Evolutionary conservation across 2,888 invertebrate genomes (phyloP).

Genomic region (Colletes collaris): DNA sequence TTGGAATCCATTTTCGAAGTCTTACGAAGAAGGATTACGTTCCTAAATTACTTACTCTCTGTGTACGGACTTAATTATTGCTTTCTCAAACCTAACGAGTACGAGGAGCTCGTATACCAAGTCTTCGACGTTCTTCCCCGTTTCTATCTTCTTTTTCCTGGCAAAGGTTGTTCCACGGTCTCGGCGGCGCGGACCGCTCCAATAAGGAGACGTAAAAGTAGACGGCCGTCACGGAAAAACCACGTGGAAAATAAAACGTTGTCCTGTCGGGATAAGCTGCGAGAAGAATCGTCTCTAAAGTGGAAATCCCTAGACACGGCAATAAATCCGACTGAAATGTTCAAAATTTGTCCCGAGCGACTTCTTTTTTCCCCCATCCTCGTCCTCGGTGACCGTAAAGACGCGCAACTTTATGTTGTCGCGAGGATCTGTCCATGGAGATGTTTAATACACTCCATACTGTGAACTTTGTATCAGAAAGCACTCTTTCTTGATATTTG

Average conservation of each 20-base stretch:
- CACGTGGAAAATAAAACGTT: constrained; percentile 61
- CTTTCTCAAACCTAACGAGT: constrained; percentile 15
- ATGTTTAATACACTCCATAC: neutral
- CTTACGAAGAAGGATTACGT: neutral
- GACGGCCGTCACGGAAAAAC: constrained; percentile 52
- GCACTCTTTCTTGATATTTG: no score
- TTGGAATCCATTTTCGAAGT: neutral
- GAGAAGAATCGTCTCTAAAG: constrained; percentile 50
- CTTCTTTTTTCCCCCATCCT: neutral
- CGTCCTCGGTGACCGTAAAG: neutral
- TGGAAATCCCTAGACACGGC: constrained; percentile 58
- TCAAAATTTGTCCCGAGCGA: constrained; percentile 50
- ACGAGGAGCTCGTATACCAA: constrained; percentile 2
- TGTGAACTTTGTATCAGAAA: neutral
- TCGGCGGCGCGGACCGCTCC: constrained; percentile 8
- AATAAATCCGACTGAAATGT: constrained; percentile 56
- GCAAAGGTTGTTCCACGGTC: constrained; percentile 8
- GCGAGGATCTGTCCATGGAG: neutral
- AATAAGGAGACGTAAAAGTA: constrained; percentile 49
- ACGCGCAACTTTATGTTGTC: neutral
- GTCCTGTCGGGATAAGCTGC: constrained; percentile 58
- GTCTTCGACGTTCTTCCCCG: constrained; percentile 2
- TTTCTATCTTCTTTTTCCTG: constrained; percentile 22
- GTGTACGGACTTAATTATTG: constrained; percentile 28
- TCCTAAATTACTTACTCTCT: neutral